Percentiles rank a stretch among this genome's conserved stretches.
Evolutionary conservation across 2,113 vertebrate species (phyloP).

Genomic region (Trogon melanurus): DNA sequence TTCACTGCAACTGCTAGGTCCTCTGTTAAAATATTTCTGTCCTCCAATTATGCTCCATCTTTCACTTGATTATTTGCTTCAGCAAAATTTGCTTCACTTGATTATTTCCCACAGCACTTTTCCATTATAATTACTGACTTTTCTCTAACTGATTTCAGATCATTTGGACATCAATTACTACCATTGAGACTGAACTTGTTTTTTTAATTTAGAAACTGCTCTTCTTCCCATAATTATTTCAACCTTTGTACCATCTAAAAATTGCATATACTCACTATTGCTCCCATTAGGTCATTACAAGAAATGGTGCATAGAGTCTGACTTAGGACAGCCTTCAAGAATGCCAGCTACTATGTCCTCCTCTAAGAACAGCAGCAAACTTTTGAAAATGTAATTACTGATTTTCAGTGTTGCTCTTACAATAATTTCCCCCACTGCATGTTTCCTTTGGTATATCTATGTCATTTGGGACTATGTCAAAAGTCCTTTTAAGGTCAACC

Average conservation of each 20-base stretch:
- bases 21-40: neutral
- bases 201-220: conserved; percentile 36
- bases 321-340: neutral
- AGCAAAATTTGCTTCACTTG: neutral
- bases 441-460: neutral
- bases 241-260: neutral
- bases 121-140: neutral
- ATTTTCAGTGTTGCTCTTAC: neutral
- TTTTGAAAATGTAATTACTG: neutral
- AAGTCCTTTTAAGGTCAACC: neutral
- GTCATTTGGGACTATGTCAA: neutral
- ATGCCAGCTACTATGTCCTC: neutral
- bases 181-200: neutral
- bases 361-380: neutral
- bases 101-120: conserved; percentile 16
- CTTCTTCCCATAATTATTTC: neutral
- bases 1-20: neutral
- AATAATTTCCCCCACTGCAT: neutral
- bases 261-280: neutral
- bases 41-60: neutral
- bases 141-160: conserved; percentile 28
- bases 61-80: conserved; percentile 43
- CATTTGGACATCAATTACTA: conserved; percentile 38
- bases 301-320: neutral
- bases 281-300: neutral